These are phyloP conservation scores for Lobophora halterata DNA, from an alignment of 2,888 invertebrate genomes.

Conservation along the genomic window DNA sequence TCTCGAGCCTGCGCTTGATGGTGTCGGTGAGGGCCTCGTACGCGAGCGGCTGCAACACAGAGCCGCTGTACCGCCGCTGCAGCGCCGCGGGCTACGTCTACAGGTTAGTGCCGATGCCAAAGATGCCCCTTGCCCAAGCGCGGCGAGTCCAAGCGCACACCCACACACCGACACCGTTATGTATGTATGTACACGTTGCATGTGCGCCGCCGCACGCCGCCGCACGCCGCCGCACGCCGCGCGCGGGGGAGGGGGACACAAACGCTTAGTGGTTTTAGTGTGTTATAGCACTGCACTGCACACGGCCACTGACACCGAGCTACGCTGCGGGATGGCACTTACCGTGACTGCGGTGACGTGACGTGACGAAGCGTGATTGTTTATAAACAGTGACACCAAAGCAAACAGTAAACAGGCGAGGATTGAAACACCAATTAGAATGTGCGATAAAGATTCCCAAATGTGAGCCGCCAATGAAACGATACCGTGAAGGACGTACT, in stretches of 20 bases:
- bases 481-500: too few species aligned
- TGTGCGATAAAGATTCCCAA: constrained; percentile 8
- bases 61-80: constrained; percentile 30
- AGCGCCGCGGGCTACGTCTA: too few species aligned
- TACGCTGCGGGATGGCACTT: constrained; percentile 3
- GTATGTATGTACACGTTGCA: constrained; percentile 17
- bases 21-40: constrained; percentile 84
- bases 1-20: constrained; percentile 81
- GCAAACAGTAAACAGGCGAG: constrained; percentile 9
- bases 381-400: constrained; percentile 25
- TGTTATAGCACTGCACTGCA: constrained; percentile 31
- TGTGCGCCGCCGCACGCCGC: too few species aligned
- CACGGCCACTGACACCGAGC: constrained; percentile 21
- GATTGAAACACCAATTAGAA: neutral
- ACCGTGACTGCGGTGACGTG: constrained; percentile 4
- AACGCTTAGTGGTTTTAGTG: constrained; percentile 37
- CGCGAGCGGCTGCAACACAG: constrained; percentile 63
- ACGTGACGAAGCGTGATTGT: constrained; percentile 20
- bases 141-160: constrained; percentile 22
- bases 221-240: too few species aligned
- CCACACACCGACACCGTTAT: constrained; percentile 27
- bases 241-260: too few species aligned
- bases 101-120: too few species aligned
- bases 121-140: too few species aligned
- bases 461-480: constrained; percentile 6